These are phyloP conservation scores for Cyrtodaria siliqua DNA, from an alignment of 2,888 invertebrate genomes.

Conservation along the genomic window DNA sequence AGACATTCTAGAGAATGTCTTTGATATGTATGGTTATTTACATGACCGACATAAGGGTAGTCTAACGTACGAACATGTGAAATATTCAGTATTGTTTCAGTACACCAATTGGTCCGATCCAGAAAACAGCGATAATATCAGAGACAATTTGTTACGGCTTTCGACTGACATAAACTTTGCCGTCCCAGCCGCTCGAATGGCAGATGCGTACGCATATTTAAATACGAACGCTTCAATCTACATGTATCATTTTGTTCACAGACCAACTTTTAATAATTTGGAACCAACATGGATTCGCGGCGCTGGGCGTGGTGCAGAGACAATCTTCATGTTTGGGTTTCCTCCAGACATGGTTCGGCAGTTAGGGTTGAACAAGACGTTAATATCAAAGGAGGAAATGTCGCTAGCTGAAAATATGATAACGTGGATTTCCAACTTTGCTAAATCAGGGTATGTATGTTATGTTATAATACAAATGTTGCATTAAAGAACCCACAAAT, in stretches of 20 bases:
- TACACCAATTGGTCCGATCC: conserved; percentile 64
- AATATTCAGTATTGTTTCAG: conserved; percentile 29
- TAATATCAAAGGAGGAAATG: conserved; percentile 28
- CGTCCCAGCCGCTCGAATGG: conserved; percentile 30
- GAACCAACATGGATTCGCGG: conserved; percentile 39
- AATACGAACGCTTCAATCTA: conserved; percentile 47
- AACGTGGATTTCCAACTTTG: conserved; percentile 55
- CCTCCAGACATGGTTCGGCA: conserved; percentile 32
- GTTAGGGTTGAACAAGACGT: conserved; percentile 15
- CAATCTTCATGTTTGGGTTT: conserved; percentile 52
- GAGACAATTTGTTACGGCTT: conserved; percentile 33
- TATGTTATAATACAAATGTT: too few species aligned
- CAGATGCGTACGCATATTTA: conserved; percentile 34
- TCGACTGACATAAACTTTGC: conserved; percentile 50
- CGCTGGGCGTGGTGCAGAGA: conserved; percentile 40
- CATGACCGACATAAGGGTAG: conserved; percentile 13
- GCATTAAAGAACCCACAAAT: too few species aligned
- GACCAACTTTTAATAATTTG: conserved; percentile 19
- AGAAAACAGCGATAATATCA: conserved; percentile 19
- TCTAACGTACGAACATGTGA: conserved; percentile 22
- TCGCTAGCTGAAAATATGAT: conserved; percentile 42
- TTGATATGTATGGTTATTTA: conserved; percentile 24
- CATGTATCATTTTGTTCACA: conserved; percentile 43
- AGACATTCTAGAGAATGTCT: conserved; percentile 38
- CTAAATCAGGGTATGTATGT: conserved; percentile 57